A percentile compares a stretch with the other conserved stretches of the same genome.
Evolutionary conservation across 2,888 invertebrate species (phyloP).

Genomic region (Sclerodermus sp.): DNA sequence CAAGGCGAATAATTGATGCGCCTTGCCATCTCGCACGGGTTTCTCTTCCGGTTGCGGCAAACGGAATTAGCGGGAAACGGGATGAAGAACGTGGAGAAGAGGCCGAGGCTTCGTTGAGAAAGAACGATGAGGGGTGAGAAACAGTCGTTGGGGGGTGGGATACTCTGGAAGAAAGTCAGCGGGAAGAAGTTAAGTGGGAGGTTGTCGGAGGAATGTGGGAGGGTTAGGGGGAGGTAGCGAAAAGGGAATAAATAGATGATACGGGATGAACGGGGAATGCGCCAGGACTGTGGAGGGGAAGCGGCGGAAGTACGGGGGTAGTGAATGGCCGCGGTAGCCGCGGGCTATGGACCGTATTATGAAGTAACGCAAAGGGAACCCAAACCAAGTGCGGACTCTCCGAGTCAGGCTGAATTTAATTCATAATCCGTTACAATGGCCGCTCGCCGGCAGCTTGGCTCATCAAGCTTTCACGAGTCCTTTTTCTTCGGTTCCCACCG

Average conservation of each 20-base stretch:
- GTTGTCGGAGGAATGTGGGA: neutral
- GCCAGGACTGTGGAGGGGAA: neutral
- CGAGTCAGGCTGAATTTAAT: constrained; percentile 44
- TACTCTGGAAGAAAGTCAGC: too few relatives aligned
- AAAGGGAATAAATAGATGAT: too few relatives aligned
- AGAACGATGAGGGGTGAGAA: too few relatives aligned
- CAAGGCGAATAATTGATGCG: too few relatives aligned
- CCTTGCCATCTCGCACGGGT: too few relatives aligned
- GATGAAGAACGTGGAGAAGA: too few relatives aligned
- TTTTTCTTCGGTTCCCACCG: constrained; percentile 21
- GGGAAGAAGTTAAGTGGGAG: neutral
- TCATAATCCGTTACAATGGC: constrained; percentile 42
- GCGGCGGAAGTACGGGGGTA: neutral
- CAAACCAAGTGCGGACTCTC: constrained; percentile 11
- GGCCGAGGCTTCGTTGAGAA: too few relatives aligned
- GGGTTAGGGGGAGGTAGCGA: neutral
- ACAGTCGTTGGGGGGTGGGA: too few relatives aligned
- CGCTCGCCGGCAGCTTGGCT: constrained; percentile 27
- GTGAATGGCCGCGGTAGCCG: constrained; percentile 17
- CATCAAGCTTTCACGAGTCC: constrained; percentile 36
- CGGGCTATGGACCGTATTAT: constrained; percentile 38
- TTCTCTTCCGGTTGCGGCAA: too few relatives aligned
- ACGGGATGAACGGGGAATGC: too few relatives aligned
- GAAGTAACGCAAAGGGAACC: constrained; percentile 33
- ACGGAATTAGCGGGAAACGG: too few relatives aligned